Base-by-base conservation (phyloP, 2,113 vertebrate species). In the Varanus salvator region DNA sequence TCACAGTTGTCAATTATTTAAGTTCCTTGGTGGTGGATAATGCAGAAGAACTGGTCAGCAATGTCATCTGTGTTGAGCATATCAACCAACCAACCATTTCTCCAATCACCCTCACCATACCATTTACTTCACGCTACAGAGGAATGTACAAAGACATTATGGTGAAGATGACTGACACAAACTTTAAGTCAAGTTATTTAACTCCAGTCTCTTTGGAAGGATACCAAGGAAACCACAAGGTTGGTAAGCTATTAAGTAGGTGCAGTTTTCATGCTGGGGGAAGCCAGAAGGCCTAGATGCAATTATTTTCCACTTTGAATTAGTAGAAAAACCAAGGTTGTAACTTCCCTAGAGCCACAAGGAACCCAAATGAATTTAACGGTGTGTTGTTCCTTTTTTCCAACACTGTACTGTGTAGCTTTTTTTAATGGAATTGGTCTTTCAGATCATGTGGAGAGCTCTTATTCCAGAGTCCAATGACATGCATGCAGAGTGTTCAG, bases 11-110 rank as follows among this genome's bases (percentile, higher is more conserved):
- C 52, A 98, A 98, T 60, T 12, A 92, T 38, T 91, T 93, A 71
- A 98, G 98, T 95, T 97, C 97, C 89, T 93, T 97, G 91, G 94
- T 98, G 93, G 96, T 98, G 92, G 94, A 88, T 17, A 97, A 97
- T 87, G 96, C 96, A 23, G 98, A 99, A 96, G 97, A 99, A 90
- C 90, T 99, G 93, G 92, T 98, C 94, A 99, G 98, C 95, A 97
- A 97, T 17, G 96, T 98, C 80, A 91, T 98, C 92, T 88, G 93
- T 88, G 90, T 98, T 23, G 69, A 96, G 87, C 96, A 90, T n/a
- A 21, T 50, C 85, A 57, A 93, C 78, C 94, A 93, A 78, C 89
- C 38, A 83, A 93, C 97, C 23, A 93, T 90, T 86, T 98, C 98
- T 88, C 98, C 98, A 3, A 94, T 98, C 84, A 94, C 89, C 23